Evolutionary conservation across 1,140 invertebrate genomes (phyloP), one percentile per base, ranked within the genome.

Genomic region (Neodiprion lecontei): DNA sequence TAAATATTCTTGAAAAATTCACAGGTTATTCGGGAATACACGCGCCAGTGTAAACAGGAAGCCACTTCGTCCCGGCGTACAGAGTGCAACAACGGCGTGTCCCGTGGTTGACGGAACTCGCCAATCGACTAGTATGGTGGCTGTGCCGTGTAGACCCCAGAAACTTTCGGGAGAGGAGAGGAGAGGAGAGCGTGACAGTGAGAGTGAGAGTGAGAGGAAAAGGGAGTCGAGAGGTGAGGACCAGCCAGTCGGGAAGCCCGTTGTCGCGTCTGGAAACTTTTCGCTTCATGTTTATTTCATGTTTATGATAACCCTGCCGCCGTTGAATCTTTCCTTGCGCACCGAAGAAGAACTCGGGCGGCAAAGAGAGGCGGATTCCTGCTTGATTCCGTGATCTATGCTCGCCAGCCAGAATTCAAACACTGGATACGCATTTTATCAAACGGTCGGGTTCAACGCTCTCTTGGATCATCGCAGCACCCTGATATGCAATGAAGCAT

Each of bases 231-330:
- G 28, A 40, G 28, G 28, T 4, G 28, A 40, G 28, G 28, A 40
- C 28, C 28, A 40, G 28, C 28, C 28, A 40, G 28, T 40, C 28
- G 8, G 53, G 53, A 61, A 17, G 7, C 53, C 53, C 53, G 53
- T 61, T 61, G 53, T 69, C 47, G 21, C 48, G 70, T 71, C 70
- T 71, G 70, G 70, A 71, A 71, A 71, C 21, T 71, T 71, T 50
- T 23, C 17, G 70, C 23, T 49, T 71, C 70, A 71, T 71, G 70
- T 71, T 71, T 71, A 71, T 71, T 71, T 71, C 70, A 71, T 71
- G 14, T 71, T 71, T 71, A 71, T 71, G 70, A 71, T 69, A 69
- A 69, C 14, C 14, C 23, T 65, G 12, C 28, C 28, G 28, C 5
- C 28, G 28, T 40, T 40, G 28, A 40, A 40, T 40, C 28, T 40